Conservation (phyloP, 2,888 invertebrate species). For the Drosophila meridionalis region DNA sequence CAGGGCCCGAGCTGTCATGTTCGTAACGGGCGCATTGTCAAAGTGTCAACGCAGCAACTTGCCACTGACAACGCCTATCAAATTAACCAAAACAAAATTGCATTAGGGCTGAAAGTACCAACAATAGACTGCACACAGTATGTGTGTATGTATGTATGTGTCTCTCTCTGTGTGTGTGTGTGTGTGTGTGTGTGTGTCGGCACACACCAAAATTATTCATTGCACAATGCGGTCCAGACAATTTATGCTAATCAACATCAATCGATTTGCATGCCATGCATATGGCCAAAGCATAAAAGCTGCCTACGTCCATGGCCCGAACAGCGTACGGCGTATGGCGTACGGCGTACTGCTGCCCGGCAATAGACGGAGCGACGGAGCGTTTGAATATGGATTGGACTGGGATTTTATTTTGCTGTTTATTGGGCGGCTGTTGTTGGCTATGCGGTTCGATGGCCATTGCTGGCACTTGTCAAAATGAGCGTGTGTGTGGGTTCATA, state of each 20-base stretch:
- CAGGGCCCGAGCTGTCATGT: constrained; percentile 35
- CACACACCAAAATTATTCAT: constrained; percentile 74
- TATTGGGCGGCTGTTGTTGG: constrained; percentile 64
- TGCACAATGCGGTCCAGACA: constrained; percentile 82
- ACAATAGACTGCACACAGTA: constrained; percentile 18
- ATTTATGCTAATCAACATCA: constrained; percentile 83
- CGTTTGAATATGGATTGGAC: constrained; percentile 13
- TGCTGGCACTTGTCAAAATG: constrained; percentile 24
- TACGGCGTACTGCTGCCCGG: not conserved
- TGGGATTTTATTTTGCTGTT: constrained; percentile 54
- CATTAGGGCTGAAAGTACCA: constrained; percentile 67
- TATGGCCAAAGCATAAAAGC: constrained; percentile 62
- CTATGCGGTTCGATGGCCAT: constrained; percentile 31
- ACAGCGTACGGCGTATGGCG: not conserved
- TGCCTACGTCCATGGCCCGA: constrained; percentile 1
- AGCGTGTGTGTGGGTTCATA: constrained; percentile 31
- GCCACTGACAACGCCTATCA: constrained; percentile 79
- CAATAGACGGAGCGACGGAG: not conserved
- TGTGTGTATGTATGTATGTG: not conserved
- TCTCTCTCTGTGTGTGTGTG: not conserved
- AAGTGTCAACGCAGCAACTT: constrained; percentile 57
- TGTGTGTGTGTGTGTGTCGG: constrained; percentile 45
- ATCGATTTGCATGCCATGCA: constrained; percentile 76
- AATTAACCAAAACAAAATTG: constrained; percentile 79
- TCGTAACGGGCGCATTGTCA: constrained; percentile 45